Evolutionary conservation across 1,140 invertebrate genomes (phyloP).

Genomic region (Mesaphorura yosii): DNA sequence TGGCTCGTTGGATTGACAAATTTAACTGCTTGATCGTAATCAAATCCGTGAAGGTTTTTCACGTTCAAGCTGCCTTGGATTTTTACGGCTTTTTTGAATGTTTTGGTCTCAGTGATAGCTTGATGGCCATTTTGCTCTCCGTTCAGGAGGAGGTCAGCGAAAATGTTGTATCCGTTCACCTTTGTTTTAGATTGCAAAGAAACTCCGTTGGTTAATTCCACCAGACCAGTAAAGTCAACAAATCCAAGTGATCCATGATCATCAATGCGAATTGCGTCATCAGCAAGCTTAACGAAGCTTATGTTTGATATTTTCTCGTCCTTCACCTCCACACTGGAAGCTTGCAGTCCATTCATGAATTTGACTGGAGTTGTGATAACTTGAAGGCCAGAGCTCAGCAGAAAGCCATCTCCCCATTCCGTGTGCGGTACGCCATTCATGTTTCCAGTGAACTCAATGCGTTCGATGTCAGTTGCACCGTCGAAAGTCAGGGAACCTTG

Average conservation of each 20-base stretch:
- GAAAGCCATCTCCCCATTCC: neutral
- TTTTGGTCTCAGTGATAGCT: neutral
- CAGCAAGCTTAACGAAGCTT: neutral
- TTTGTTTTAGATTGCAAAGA: neutral
- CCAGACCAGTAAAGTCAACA: neutral
- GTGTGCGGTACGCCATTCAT: neutral
- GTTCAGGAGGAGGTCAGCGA: neutral
- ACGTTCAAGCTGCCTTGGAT: neutral
- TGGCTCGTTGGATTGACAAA: constrained; percentile 1
- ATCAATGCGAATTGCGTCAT: neutral
- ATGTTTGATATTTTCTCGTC: neutral
- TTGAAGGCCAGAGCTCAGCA: constrained; percentile 1
- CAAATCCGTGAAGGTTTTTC: neutral
- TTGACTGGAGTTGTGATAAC: neutral
- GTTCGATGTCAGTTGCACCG: neutral
- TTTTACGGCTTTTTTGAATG: neutral
- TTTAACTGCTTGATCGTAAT: constrained; percentile 7
- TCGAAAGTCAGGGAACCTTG: constrained; percentile 2
- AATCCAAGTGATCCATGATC: neutral
- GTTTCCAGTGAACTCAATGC: neutral
- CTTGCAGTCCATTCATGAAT: neutral
- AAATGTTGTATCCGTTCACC: neutral
- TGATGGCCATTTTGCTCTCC: neutral
- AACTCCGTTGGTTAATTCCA: neutral
- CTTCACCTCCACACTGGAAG: neutral